Conservation (phyloP, 2,797 vertebrate genomes). For the Pipistrellus pipistrellus region DNA sequence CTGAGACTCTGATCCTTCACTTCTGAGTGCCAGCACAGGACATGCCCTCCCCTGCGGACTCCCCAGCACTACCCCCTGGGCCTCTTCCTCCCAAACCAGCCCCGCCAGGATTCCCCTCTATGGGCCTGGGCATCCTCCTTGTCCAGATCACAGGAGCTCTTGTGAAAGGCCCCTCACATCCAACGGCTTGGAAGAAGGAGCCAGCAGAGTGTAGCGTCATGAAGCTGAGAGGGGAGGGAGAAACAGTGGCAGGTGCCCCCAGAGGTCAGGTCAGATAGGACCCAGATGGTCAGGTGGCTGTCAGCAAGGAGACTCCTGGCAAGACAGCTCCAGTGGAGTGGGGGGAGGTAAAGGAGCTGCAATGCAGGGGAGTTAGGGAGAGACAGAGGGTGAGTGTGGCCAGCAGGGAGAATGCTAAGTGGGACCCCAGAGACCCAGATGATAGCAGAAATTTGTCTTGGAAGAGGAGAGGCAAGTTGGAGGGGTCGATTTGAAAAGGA, state of each 20-base stretch:
- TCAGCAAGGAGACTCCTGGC: neutral
- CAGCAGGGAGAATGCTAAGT: neutral
- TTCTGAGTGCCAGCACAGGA: neutral
- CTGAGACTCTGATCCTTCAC: neutral
- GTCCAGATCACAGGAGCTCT: neutral
- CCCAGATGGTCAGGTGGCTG: neutral
- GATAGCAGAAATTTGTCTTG: neutral
- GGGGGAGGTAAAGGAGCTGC: neutral
- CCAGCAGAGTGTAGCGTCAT: neutral
- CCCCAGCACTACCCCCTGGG: neutral
- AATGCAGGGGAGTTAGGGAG: neutral
- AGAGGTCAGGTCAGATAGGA: neutral
- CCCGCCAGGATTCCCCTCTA: neutral
- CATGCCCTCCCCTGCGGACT: neutral
- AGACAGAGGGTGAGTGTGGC: neutral
- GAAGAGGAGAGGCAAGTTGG: slow-evolving; percentile 4
- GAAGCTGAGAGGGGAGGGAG: neutral
- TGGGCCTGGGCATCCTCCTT: neutral
- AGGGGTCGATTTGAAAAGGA: neutral
- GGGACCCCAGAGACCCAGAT: neutral
- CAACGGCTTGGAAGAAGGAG: neutral
- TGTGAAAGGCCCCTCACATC: neutral
- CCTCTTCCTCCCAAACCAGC: neutral
- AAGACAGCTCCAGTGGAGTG: neutral
- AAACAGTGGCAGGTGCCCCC: neutral